Percentiles rank a stretch among this genome's conserved stretches.
These are phyloP conservation scores for Bradysia coprophila DNA, from an alignment of 1,140 invertebrate genomes.

Conservation along the genomic window DNA sequence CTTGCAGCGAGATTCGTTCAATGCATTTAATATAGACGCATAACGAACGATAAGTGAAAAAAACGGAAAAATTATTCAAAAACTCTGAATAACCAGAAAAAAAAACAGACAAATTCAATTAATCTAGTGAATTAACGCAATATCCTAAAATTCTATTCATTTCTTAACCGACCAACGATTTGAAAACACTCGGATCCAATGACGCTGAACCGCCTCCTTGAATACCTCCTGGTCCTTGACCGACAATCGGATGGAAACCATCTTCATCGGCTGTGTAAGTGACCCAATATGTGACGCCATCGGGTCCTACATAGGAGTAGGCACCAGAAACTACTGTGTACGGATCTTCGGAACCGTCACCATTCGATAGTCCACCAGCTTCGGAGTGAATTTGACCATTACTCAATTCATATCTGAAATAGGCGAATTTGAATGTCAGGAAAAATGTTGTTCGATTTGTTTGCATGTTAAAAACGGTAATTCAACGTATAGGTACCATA, in stretches of 20 bases:
- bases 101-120: too few species aligned
- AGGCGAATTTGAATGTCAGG: too few species aligned
- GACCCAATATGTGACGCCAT: slow-evolving; percentile 4
- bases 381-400: slow-evolving; percentile 3
- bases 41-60: too few species aligned
- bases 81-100: too few species aligned
- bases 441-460: too few species aligned
- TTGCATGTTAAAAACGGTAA: too few species aligned
- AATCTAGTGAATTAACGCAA: too few species aligned
- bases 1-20: too few species aligned
- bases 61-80: too few species aligned
- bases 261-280: slow-evolving; percentile 2
- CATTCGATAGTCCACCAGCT: neutral
- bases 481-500: too few species aligned
- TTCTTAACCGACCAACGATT: slow-evolving; percentile 4
- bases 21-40: too few species aligned
- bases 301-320: slow-evolving; percentile 1
- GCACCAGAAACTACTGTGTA: neutral
- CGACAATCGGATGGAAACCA: slow-evolving; percentile 2
- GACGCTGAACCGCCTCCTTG: slow-evolving; percentile 1
- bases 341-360: neutral
- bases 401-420: slow-evolving; percentile 2
- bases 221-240: slow-evolving; percentile 3
- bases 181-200: slow-evolving; percentile 2
- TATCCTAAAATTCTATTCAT: too few species aligned